Percentiles rank a stretch among this genome's conserved stretches.
phyloP scores from a whole-genome alignment of 2,113 vertebrate genomes.

The Loxodonta africana region DNA sequence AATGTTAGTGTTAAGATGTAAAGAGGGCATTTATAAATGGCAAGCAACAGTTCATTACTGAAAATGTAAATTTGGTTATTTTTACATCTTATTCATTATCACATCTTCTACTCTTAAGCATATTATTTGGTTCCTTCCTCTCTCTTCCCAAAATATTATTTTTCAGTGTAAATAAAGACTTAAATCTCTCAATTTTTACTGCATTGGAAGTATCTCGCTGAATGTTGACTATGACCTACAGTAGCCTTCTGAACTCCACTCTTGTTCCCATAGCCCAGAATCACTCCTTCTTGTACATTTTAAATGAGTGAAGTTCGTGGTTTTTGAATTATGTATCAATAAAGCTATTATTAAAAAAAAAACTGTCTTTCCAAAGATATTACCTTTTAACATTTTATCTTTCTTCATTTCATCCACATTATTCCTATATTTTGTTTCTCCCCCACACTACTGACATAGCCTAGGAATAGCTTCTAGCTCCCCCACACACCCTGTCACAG shows the following conservation, averaged over 20 bases:
- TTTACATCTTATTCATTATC: background rate
- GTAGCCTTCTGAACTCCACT: background rate
- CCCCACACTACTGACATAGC: background rate
- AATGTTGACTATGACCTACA: background rate
- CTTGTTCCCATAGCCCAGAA: background rate
- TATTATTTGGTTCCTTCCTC: background rate
- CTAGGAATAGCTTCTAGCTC: background rate
- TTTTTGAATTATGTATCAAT: too few species aligned
- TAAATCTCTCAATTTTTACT: background rate
- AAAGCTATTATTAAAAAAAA: background rate
- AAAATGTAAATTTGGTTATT: background rate
- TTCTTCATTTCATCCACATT: background rate
- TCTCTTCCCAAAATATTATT: background rate
- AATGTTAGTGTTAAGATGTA: background rate
- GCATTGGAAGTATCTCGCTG: background rate
- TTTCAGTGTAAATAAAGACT: background rate
- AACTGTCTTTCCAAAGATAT: background rate
- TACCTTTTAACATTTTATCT: background rate
- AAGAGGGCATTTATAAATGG: background rate
- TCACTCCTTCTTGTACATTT: background rate
- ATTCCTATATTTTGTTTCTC: background rate
- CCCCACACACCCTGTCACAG: accelerated
- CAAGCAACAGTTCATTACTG: background rate
- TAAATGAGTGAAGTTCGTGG: background rate
- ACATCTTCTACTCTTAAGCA: background rate